A percentile compares a stretch with the other conserved stretches of the same genome.
Conservation (phyloP, 2,113 vertebrate genomes). For the Glaucomys volans region DNA sequence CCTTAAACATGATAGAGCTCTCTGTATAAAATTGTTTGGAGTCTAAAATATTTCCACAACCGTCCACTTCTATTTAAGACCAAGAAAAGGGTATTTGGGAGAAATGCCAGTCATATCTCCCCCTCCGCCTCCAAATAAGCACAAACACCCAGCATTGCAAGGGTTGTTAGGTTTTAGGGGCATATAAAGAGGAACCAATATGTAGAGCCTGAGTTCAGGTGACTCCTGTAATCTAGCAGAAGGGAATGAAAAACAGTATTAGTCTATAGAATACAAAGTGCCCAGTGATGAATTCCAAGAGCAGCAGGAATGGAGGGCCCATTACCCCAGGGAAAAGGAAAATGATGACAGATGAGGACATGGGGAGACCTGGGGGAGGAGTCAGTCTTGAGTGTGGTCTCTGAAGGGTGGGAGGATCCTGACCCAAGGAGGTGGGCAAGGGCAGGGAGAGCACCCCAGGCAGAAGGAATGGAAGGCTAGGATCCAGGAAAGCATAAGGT, state of each 20-base stretch:
- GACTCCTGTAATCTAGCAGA: background rate
- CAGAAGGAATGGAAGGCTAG: background rate
- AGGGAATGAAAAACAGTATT: background rate
- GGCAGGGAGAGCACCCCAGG: background rate
- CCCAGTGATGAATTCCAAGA: background rate
- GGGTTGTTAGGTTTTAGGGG: background rate
- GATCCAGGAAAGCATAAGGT: background rate
- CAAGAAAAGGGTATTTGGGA: background rate
- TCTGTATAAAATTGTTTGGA: background rate
- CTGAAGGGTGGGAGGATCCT: background rate
- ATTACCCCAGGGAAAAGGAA: background rate
- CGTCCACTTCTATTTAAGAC: background rate
- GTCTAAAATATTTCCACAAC: background rate
- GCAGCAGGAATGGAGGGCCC: background rate
- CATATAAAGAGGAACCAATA: background rate
- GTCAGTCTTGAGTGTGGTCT: background rate
- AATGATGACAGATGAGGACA: background rate
- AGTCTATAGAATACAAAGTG: background rate
- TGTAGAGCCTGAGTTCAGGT: background rate
- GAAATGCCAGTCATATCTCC: background rate
- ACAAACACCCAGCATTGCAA: background rate
- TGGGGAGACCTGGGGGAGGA: accelerated
- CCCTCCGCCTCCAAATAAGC: background rate
- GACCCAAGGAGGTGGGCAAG: accelerated
- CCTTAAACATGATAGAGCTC: background rate